phyloP scores from a whole-genome alignment of 2,113 vertebrate species.

The Sander vitreus region DNA sequence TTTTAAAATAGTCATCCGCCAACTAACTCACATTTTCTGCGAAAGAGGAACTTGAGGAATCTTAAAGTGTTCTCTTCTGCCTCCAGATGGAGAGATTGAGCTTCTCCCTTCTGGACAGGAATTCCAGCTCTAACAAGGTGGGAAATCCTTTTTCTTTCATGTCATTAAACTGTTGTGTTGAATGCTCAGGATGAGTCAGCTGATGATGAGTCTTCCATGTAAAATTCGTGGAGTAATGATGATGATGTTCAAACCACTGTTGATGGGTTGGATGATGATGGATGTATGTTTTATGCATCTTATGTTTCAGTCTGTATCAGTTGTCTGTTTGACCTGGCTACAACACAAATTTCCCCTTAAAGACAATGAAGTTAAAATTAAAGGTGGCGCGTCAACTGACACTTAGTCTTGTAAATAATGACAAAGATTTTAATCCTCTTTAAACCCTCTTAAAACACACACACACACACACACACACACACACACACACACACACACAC shows the following conservation, averaged over 20 bases:
- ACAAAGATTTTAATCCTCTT: conserved; percentile 6
- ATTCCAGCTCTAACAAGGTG: background rate
- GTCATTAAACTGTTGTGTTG: background rate
- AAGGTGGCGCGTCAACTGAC: background rate
- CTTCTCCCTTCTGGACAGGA: background rate
- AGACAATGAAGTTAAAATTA: background rate
- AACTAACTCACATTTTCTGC: background rate
- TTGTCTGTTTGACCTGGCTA: background rate
- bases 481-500: conserved; percentile 3
- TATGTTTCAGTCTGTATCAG: background rate
- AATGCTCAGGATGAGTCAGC: background rate
- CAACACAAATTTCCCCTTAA: background rate
- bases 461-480: conserved; percentile 11
- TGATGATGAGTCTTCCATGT: background rate
- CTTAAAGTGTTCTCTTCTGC: background rate
- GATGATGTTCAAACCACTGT: background rate
- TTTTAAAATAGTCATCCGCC: background rate
- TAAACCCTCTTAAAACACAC: background rate
- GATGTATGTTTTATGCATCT: background rate
- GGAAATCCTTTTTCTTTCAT: background rate
- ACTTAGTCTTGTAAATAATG: background rate
- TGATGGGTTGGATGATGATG: background rate
- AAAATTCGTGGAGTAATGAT: background rate
- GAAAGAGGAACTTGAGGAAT: background rate
- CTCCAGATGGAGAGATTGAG: background rate